These are phyloP conservation scores for Sterrhoptilus dennistouni DNA, from an alignment of 2,113 vertebrate species.

Conservation along the genomic window DNA sequence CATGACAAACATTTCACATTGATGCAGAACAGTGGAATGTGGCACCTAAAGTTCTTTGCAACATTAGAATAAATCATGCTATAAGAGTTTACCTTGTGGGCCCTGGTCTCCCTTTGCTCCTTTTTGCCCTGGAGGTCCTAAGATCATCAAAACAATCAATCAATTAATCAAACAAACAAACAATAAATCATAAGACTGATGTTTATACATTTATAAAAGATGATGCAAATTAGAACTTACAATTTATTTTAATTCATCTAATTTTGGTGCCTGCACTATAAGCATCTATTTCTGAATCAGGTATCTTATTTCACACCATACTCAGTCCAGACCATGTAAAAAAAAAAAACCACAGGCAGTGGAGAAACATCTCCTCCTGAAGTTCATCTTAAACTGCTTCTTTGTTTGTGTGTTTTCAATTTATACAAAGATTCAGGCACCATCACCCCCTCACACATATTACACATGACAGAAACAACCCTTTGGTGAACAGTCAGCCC, in stretches of 20 bases:
- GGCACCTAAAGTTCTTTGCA: background rate
- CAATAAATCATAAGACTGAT: background rate
- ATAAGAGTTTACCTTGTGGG: slow-evolving; percentile 47
- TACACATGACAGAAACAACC: background rate
- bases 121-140: slow-evolving; percentile 68
- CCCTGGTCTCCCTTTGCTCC: slow-evolving; percentile 70
- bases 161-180: background rate
- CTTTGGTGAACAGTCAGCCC: background rate
- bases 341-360: background rate
- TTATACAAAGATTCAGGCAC: background rate
- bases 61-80: background rate
- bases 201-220: slow-evolving; percentile 40
- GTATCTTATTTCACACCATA: background rate
- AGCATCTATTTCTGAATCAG: background rate
- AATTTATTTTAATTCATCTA: slow-evolving; percentile 16
- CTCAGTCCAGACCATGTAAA: background rate
- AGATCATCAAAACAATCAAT: slow-evolving; percentile 35
- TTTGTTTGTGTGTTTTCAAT: background rate
- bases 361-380: background rate
- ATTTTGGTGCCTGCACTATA: background rate
- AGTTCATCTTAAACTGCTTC: background rate
- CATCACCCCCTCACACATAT: background rate
- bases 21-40: background rate
- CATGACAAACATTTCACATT: background rate
- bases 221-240: background rate